Evolutionary conservation across 2,797 vertebrate species (phyloP).

Genomic region (Anabacerthia variegaticeps): DNA sequence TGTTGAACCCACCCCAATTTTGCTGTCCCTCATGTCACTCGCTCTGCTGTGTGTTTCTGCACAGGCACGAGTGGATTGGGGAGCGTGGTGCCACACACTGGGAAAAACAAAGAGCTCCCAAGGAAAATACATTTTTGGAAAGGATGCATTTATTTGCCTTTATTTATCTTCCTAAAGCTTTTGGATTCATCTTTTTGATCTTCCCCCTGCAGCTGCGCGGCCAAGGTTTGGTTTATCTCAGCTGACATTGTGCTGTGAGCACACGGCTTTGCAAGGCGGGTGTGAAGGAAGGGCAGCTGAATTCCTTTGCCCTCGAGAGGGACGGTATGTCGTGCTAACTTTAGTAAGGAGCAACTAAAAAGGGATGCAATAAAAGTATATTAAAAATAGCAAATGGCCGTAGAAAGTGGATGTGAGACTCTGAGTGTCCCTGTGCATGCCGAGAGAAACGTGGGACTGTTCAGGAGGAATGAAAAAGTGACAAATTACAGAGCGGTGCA

Average conservation of each 20-base stretch:
- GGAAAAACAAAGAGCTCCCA: not conserved
- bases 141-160: slow-evolving; percentile 17
- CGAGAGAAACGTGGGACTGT: not conserved
- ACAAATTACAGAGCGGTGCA: not conserved
- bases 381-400: not conserved
- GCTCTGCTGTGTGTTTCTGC: not conserved
- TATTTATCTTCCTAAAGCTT: slow-evolving; percentile 23
- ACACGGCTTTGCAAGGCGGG: not conserved
- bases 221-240: not conserved
- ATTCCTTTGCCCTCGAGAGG: not conserved
- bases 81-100: not conserved
- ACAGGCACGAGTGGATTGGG: not conserved
- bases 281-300: not conserved
- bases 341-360: not conserved
- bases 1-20: not conserved
- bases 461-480: not conserved
- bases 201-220: not conserved
- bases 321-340: not conserved
- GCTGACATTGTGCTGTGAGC: not conserved
- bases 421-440: not conserved
- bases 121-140: not conserved
- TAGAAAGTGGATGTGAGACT: not conserved
- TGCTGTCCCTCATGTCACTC: accelerated
- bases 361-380: not conserved
- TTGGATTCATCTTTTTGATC: slow-evolving; percentile 7